Percentiles rank a stretch among this genome's conserved stretches.
Conservation (phyloP, 2,888 invertebrate genomes). For the Acanthosoma haemorrhoidale region DNA sequence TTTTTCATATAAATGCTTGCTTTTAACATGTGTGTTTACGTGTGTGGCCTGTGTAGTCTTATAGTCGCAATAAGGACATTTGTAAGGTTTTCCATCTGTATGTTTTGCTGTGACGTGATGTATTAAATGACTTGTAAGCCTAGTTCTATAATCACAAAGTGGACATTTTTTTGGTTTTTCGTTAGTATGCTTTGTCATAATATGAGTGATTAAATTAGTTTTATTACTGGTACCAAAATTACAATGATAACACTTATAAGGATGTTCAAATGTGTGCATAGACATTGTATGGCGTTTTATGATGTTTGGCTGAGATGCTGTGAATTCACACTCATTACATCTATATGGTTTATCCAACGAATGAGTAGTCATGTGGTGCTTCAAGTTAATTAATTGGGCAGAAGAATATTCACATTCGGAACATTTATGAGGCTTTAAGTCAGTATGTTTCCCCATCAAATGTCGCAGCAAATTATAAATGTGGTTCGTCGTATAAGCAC, state of each 20-base stretch:
- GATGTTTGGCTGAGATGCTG: neutral
- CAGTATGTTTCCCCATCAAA: neutral
- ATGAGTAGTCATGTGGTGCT: neutral
- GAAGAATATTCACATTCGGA: neutral
- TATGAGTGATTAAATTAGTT: neutral
- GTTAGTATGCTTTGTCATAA: neutral
- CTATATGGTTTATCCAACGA: neutral
- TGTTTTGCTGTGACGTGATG: conserved; percentile 2
- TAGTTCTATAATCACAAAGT: neutral
- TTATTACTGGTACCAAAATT: neutral
- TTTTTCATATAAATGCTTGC: conserved; percentile 1
- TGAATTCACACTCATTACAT: neutral
- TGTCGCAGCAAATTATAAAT: neutral
- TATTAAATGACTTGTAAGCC: neutral
- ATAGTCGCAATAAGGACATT: neutral
- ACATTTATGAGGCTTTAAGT: neutral
- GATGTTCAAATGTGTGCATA: neutral
- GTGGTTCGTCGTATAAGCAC: neutral
- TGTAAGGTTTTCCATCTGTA: neutral
- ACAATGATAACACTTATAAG: neutral
- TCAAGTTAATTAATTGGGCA: neutral
- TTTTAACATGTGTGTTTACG: neutral
- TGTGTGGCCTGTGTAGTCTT: neutral
- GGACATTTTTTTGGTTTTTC: conserved; percentile 5
- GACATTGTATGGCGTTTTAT: neutral